A percentile compares a stretch with the other conserved stretches of the same genome.
Evolutionary conservation across 2,797 vertebrate species (phyloP).

Genomic region (Sphenopsis melanotis): DNA sequence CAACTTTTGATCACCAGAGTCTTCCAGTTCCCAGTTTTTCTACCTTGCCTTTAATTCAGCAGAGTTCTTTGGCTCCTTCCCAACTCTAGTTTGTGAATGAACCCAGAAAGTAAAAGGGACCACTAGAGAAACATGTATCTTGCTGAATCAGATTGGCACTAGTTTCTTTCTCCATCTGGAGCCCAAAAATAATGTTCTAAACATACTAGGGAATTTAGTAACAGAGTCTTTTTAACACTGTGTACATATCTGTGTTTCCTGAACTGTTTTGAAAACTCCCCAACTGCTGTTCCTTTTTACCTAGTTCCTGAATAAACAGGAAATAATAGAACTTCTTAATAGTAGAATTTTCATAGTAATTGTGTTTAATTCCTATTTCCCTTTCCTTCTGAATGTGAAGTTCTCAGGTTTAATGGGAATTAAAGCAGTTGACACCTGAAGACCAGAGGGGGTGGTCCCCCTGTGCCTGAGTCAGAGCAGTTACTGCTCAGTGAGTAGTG

Average conservation of each 20-base stretch:
- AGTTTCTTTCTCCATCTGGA: slow-evolving; percentile 14
- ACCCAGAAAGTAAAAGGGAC: not conserved
- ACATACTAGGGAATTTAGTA: not conserved
- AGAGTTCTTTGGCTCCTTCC: not conserved
- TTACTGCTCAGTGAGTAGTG: not conserved
- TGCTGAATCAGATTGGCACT: slow-evolving; percentile 6
- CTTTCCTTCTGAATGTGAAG: not conserved
- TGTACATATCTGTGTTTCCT: not conserved
- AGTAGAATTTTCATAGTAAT: not conserved
- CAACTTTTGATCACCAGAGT: not conserved
- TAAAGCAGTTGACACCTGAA: not conserved
- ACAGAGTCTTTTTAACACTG: not conserved
- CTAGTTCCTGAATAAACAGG: not conserved
- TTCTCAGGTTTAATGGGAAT: not conserved
- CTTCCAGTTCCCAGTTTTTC: not conserved
- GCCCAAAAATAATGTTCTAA: slow-evolving; percentile 22
- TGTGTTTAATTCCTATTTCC: not conserved
- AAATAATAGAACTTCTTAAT: not conserved
- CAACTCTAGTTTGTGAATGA: not conserved
- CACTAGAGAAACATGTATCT: not conserved
- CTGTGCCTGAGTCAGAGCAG: not conserved
- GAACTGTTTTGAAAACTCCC: not conserved
- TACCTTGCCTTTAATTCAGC: not conserved
- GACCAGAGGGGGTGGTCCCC: not conserved
- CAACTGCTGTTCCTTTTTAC: not conserved